Conservation (phyloP, 2,888 invertebrate genomes). For the Meandrusa payeni region DNA sequence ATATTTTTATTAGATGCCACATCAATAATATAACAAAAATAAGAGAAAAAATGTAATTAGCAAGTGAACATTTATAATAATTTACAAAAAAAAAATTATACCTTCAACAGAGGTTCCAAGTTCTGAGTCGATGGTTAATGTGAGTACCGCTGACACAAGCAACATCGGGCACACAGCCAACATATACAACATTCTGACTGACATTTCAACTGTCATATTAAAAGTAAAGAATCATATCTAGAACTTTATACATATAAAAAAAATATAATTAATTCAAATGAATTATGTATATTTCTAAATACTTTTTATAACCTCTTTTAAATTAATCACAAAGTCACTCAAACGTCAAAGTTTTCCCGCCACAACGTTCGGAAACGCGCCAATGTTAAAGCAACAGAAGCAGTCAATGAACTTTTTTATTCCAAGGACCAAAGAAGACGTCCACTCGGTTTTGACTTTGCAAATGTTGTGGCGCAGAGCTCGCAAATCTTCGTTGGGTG, state of each 20-base stretch:
- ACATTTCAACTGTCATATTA: slow-evolving; percentile 34
- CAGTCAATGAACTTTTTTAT: slow-evolving; percentile 37
- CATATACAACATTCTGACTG: slow-evolving; percentile 59
- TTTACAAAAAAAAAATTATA: slow-evolving; percentile 33
- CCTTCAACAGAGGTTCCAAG: slow-evolving; percentile 73
- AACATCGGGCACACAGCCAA: slow-evolving; percentile 61
- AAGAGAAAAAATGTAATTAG: too few relatives aligned
- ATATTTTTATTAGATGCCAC: too few relatives aligned
- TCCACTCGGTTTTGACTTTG: slow-evolving; percentile 58
- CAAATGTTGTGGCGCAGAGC: slow-evolving; percentile 67
- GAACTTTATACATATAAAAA: slow-evolving; percentile 16
- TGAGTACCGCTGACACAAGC: slow-evolving; percentile 60
- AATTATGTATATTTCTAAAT: background rate
- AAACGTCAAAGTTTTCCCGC: slow-evolving; percentile 36
- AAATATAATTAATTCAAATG: background rate
- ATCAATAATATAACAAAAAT: too few relatives aligned
- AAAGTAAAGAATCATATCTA: slow-evolving; percentile 19
- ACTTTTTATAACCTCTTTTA: slow-evolving; percentile 15
- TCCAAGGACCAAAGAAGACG: slow-evolving; percentile 48
- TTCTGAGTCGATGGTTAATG: slow-evolving; percentile 67
- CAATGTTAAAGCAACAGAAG: slow-evolving; percentile 12
- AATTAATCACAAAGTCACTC: slow-evolving; percentile 23
- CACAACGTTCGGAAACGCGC: slow-evolving; percentile 20
- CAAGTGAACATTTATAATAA: too few relatives aligned
- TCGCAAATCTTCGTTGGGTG: slow-evolving; percentile 62